Base-by-base conservation (phyloP, 2,888 invertebrate genomes). In the Coremacera marginata region DNA sequence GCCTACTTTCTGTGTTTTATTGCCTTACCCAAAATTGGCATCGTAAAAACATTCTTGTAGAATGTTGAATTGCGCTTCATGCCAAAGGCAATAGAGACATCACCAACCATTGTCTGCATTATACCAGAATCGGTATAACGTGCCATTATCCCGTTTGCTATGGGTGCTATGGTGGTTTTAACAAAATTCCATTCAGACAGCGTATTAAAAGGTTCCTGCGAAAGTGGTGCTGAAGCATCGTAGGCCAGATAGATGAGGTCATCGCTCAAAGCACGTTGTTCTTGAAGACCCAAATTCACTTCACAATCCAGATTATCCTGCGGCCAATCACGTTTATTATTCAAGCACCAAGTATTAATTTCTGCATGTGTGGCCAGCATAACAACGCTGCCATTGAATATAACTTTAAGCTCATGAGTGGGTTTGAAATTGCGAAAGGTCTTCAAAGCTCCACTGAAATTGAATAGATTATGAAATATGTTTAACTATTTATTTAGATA, bases 311-410 rank as follows among this genome's bases (percentile, higher is more conserved):
- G 78, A 16, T 82, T 82, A 76, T 89, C 89, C 57, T 84, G 83
- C 25, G 89, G 89, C 89, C 89, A 89, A 80, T 88, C 85, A 16
- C 80, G 79, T 22, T 83, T 81, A 0, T 80, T 80, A 78, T 89
- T 85, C 37, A 84, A 81, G 72, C 89, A 89, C 88, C 88, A 89
- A 3, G 85, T 86, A 22, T 80, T 81, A 9, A 87, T 51, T 68
- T 85, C 84, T 2, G 84, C 81, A 75, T 89, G 85, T 11, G 79
- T 82, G 37, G 82, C 83, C 27, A 84, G 76, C 52, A 88, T 75
- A 3, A 80, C 83, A 0, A 89, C 81, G 9, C 78, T 81, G 0
- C 89, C 89, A 77, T 86, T 84, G 57, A 78, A 74, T 49, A 80
- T 79, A 4, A 88, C 80, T 9, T 82, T 81, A 62, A 87, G 16